phyloP scores from a whole-genome alignment of 2,113 vertebrate genomes.

The Odontophorus gujanensis region DNA sequence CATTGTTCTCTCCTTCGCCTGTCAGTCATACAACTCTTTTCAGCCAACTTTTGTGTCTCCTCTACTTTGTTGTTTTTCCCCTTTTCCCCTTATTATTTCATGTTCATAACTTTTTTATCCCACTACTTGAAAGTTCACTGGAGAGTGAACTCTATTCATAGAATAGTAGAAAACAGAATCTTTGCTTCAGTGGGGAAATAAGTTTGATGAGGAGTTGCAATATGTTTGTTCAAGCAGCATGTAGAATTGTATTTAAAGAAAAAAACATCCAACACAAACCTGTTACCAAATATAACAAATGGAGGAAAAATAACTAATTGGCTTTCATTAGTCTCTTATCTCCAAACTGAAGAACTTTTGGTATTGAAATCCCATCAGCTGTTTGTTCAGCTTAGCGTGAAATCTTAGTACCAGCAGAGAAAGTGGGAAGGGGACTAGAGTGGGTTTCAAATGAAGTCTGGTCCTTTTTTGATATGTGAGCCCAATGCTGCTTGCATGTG shows the following conservation, averaged over 20 bases:
- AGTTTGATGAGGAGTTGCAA: not conserved
- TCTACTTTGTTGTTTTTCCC: not conserved
- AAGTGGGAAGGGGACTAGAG: not conserved
- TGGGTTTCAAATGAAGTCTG: constrained; percentile 35
- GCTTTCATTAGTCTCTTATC: constrained; percentile 29
- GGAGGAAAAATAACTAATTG: constrained; percentile 11
- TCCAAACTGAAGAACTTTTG: constrained; percentile 1
- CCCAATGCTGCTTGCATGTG: constrained; percentile 27
- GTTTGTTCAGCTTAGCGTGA: constrained; percentile 53
- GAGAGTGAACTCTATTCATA: not conserved
- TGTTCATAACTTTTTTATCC: not conserved
- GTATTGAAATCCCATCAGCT: constrained; percentile 39
- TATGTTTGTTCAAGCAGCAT: not conserved
- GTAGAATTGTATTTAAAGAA: not conserved
- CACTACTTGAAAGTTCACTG: not conserved
- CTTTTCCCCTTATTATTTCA: not conserved
- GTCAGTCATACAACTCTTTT: not conserved
- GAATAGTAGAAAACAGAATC: not conserved
- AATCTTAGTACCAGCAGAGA: constrained; percentile 41
- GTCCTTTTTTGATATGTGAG: not conserved
- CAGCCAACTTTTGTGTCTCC: not conserved
- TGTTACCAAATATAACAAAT: not conserved
- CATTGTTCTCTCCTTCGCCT: not conserved
- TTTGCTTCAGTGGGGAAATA: not conserved
- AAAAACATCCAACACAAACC: not conserved